Conservation (phyloP, 2,888 invertebrate genomes). For the Rhorus exstirpatorius region DNA sequence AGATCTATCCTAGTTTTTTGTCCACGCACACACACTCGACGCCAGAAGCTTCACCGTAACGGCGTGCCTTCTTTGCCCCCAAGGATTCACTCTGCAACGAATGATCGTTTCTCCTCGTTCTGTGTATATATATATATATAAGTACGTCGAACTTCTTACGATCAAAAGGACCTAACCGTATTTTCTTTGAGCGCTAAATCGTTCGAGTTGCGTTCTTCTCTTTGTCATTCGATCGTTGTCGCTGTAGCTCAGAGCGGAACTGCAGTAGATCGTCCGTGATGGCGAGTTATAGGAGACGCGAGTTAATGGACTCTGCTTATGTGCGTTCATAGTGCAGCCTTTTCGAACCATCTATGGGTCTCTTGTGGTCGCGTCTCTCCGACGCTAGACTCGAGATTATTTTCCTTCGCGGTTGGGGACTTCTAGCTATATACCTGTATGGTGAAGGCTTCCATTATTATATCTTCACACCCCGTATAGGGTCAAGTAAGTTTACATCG, state of each 20-base stretch:
- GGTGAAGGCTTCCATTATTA: conserved; percentile 18
- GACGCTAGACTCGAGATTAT: conserved; percentile 77
- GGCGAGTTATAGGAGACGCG: conserved; percentile 7
- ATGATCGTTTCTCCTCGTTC: conserved; percentile 11
- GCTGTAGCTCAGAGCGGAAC: not conserved
- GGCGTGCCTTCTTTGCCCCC: conserved; percentile 7
- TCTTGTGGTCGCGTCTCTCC: conserved; percentile 53
- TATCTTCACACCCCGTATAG: too few relatives aligned
- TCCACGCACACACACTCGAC: not conserved
- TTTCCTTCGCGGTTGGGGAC: conserved; percentile 62
- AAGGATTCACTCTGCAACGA: conserved; percentile 4
- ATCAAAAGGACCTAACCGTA: not conserved
- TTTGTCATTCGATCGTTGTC: not conserved
- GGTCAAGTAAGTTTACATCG: too few relatives aligned
- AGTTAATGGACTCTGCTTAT: conserved; percentile 21
- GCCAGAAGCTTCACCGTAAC: not conserved
- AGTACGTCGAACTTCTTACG: too few relatives aligned
- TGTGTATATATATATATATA: too few relatives aligned
- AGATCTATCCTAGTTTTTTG: conserved; percentile 84
- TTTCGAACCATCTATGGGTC: conserved; percentile 81
- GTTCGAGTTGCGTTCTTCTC: not conserved
- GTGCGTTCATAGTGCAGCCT: too few relatives aligned
- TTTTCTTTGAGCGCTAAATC: not conserved
- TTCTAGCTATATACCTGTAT: conserved; percentile 20
- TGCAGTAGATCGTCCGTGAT: not conserved